Evolutionary conservation across 2,888 invertebrate genomes (phyloP).

Genomic region (Theretra japonica): DNA sequence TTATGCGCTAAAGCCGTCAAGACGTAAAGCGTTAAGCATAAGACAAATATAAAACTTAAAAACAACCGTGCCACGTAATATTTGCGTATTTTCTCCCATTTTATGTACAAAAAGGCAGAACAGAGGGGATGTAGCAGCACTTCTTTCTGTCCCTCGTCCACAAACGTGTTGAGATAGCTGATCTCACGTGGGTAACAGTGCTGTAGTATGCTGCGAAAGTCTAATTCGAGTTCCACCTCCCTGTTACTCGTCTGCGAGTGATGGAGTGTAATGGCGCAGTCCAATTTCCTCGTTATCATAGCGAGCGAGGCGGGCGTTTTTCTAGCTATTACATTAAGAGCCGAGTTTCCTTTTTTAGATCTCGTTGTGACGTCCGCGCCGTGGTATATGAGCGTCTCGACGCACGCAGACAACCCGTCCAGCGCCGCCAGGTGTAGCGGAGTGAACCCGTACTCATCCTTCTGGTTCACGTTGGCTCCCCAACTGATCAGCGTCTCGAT

Average conservation of each 20-base stretch:
- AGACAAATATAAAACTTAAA: conserved; percentile 91
- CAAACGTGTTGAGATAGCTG: conserved; percentile 93
- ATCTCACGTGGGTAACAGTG: conserved; percentile 94
- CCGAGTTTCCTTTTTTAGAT: conserved; percentile 94
- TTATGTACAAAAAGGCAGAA: conserved; percentile 93
- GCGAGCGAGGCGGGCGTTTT: conserved; percentile 94
- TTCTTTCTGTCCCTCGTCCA: conserved; percentile 95
- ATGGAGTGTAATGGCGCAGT: conserved; percentile 91
- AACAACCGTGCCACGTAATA: conserved; percentile 92
- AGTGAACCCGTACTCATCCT: conserved; percentile 94
- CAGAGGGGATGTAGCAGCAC: conserved; percentile 94
- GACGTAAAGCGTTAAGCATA: conserved; percentile 92
- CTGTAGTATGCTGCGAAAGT: conserved; percentile 92
- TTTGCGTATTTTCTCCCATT: conserved; percentile 95
- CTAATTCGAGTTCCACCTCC: conserved; percentile 92
- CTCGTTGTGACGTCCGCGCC: conserved; percentile 95
- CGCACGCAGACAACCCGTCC: conserved; percentile 93
- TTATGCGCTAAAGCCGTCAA: conserved; percentile 93
- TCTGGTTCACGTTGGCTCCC: conserved; percentile 92
- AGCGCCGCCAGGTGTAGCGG: conserved; percentile 94
- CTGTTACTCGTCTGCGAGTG: conserved; percentile 91
- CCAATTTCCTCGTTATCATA: conserved; percentile 92
- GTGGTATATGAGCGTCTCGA: conserved; percentile 92
- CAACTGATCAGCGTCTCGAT: conserved; percentile 91
- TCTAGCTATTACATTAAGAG: conserved; percentile 92